phyloP scores from a whole-genome alignment of 2,113 vertebrate genomes.

The Aptenodytes forsteri region DNA sequence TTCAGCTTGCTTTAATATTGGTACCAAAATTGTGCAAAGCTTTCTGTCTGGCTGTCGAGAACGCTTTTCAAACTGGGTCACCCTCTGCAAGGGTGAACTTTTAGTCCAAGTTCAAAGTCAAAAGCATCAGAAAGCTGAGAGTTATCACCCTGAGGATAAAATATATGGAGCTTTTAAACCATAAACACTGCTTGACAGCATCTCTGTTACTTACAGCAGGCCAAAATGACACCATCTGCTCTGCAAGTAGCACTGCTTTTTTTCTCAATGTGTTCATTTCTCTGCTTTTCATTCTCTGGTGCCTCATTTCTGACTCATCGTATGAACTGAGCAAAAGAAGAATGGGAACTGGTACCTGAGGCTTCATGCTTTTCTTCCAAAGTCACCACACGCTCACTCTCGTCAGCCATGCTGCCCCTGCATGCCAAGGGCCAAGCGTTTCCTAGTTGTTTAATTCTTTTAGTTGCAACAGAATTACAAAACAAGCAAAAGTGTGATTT shows the following conservation, averaged over 20 bases:
- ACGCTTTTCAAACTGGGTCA: background rate
- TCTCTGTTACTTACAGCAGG: background rate
- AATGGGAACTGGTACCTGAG: background rate
- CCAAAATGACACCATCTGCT: background rate
- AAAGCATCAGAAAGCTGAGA: background rate
- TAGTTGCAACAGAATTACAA: background rate
- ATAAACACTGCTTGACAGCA: background rate
- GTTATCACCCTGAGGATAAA: background rate
- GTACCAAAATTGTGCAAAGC: background rate
- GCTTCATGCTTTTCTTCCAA: background rate
- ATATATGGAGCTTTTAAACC: background rate
- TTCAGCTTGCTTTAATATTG: background rate
- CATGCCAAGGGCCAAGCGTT: rapidly evolving
- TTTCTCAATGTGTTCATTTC: background rate
- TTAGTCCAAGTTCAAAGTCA: conserved; percentile 1
- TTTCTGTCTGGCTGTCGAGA: background rate
- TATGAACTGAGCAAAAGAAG: background rate
- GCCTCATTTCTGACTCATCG: background rate
- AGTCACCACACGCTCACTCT: background rate
- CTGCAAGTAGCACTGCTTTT: background rate
- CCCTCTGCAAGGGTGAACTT: background rate
- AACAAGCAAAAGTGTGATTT: background rate
- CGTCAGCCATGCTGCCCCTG: background rate
- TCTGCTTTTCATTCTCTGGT: background rate
- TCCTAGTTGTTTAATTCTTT: background rate